Evolutionary conservation across 2,888 invertebrate species (phyloP).

Genomic region (Metallyticus violacea): DNA sequence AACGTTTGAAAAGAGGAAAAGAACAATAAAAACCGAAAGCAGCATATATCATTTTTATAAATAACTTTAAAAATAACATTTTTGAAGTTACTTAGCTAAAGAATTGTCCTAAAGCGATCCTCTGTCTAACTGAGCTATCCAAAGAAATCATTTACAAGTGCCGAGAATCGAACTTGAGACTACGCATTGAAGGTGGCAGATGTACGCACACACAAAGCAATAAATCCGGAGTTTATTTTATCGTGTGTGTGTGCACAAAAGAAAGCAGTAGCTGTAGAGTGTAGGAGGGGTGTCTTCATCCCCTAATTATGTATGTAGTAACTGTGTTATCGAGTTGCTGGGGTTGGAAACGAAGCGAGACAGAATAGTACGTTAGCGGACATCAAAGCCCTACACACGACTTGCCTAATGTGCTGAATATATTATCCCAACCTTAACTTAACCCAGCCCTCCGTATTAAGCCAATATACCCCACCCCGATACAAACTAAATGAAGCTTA

Average conservation of each 20-base stretch:
- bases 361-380: constrained; percentile 19
- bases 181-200: background rate
- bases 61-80: no score
- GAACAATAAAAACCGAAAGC: no score
- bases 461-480: constrained; percentile 15
- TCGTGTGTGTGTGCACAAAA: background rate
- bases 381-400: constrained; percentile 12
- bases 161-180: background rate
- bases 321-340: background rate
- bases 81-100: no score
- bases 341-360: constrained; percentile 4
- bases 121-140: no score
- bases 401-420: constrained; percentile 11
- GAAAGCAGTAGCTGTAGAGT: background rate
- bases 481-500: constrained; percentile 18
- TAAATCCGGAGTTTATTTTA: background rate
- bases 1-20: no score
- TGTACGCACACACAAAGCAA: background rate
- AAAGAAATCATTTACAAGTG: no score
- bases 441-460: constrained; percentile 13
- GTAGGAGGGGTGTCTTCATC: background rate
- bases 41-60: no score
- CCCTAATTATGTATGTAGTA: background rate
- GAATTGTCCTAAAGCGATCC: no score
- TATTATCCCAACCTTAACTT: constrained; percentile 17